Evolutionary conservation across 35 echinoderm and acorn worm species (phyloP), one percentile per base, ranked within the genome.

Genomic region (Patiria miniata): DNA sequence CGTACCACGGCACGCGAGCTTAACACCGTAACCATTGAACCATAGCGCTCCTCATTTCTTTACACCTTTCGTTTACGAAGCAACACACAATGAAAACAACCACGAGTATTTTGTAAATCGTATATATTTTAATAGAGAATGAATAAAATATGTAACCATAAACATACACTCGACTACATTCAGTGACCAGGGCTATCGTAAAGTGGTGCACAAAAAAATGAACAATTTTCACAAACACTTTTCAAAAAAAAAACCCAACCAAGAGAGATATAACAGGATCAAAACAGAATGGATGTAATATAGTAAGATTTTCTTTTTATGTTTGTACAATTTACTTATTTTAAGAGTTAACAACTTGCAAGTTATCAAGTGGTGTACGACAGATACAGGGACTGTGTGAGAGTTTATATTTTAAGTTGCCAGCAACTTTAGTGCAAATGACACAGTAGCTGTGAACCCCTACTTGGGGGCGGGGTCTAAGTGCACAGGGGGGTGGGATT

Each of bases 111-210:
- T 73, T 73, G 65, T 73, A 73, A 73, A 73, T 26, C 42, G 42
- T 47, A 73, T 36, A 36, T 32, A 32, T 34, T 73, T 73, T 73
- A 73, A 73, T 73, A 73, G 65, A 73, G 65, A 73, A 73, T 73
- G 65, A 73, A 73, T 73, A 18, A 60, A 73, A 73, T 73, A 73
- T 73, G 29, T 26, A 73, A 73, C 34, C 34, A 34, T 73, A 32
- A 73, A 26, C 30, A 73, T 73, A 73, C 65, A 73, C 14, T 73
- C 34, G 26, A 73, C 65, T 73, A 73, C 65, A 73, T 73, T 34
- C 65, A 30, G 12, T 73, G 19, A 73, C 65, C 65, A 32, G 21
- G 26, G 26, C 65, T 34, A 36, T 32, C 65, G 34, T 14, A 73
- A 73, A 73, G 65, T 32, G 26, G 28, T 19, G 28, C 18, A 73